Conservation (phyloP, 92 coral and sea anemone species). For the Plumapathes pennacea region DNA sequence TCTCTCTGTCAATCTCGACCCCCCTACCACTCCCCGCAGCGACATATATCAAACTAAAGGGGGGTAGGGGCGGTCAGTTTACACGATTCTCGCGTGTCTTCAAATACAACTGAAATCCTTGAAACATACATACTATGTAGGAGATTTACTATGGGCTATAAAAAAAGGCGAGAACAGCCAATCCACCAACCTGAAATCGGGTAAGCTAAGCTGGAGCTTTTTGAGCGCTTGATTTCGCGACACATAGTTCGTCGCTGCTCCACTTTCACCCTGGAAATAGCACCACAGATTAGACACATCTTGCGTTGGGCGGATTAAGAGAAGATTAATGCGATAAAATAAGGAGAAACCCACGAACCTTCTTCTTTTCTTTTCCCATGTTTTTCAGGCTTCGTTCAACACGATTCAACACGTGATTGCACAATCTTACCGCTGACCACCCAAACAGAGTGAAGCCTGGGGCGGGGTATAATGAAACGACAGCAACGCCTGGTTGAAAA, state of each 20-base stretch:
- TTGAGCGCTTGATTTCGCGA: constrained; percentile 93
- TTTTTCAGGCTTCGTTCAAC: constrained; percentile 3
- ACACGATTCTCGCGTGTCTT: not conserved
- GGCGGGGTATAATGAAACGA: no score
- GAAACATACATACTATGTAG: no score
- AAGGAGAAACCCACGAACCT: constrained; percentile 29
- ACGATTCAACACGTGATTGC: constrained; percentile 19
- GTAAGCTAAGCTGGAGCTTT: constrained; percentile 90
- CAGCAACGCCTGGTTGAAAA: constrained; percentile 38
- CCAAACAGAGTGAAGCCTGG: no score
- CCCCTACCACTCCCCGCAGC: no score
- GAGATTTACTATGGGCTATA: no score
- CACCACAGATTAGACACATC: not conserved
- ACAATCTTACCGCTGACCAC: no score
- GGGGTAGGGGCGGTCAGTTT: not conserved
- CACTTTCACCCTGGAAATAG: constrained; percentile 82
- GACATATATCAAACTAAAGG: no score
- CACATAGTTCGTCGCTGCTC: constrained; percentile 80
- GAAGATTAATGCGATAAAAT: no score
- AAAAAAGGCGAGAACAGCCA: no score
- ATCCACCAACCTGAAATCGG: constrained; percentile 94
- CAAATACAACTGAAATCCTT: not conserved
- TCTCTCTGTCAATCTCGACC: no score
- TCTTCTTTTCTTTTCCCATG: constrained; percentile 82
- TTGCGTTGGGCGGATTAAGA: no score